Percentiles rank a stretch among this genome's conserved stretches.
Conservation (phyloP, 2,888 invertebrate species). For the Synanthedon vespiformis region DNA sequence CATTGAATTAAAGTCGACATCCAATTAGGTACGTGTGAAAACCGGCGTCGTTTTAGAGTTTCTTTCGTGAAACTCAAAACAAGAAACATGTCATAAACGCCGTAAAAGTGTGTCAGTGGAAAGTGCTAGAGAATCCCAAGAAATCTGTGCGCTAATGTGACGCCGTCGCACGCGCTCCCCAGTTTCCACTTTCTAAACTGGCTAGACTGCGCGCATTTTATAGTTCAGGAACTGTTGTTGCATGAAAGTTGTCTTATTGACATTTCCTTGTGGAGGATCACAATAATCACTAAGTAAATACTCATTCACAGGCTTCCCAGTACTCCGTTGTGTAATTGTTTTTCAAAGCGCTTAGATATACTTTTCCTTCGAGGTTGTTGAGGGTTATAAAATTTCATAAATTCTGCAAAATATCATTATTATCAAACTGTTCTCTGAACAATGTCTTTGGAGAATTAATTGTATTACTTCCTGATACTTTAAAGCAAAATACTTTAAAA, state of each 20-base stretch:
- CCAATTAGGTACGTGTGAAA: not conserved
- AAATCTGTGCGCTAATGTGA: constrained; percentile 57
- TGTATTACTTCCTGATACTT: constrained; percentile 4
- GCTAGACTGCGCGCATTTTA: constrained; percentile 44
- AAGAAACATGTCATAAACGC: constrained; percentile 10
- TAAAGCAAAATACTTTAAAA: constrained; percentile 10
- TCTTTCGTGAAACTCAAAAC: not conserved
- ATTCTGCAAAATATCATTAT: too few species aligned
- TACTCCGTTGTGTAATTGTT: not conserved
- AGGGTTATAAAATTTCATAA: too few species aligned
- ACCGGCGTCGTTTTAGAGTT: not conserved
- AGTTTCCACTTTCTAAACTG: constrained; percentile 67
- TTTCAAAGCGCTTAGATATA: too few species aligned
- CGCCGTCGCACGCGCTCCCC: constrained; percentile 38
- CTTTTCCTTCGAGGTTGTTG: too few species aligned
- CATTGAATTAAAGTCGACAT: too few species aligned
- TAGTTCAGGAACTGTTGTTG: constrained; percentile 58
- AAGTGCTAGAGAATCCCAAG: constrained; percentile 68
- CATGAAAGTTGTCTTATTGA: constrained; percentile 55
- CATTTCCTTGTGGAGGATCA: constrained; percentile 38
- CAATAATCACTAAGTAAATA: not conserved
- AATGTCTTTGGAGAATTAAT: too few species aligned
- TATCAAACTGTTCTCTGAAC: too few species aligned
- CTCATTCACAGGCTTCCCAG: not conserved
- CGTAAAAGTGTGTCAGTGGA: constrained; percentile 59